Percentiles rank a stretch among this genome's conserved stretches.
Evolutionary conservation across 53 echinoderm and acorn worm species (phyloP).

Genomic region (Echinarachnius parma): DNA sequence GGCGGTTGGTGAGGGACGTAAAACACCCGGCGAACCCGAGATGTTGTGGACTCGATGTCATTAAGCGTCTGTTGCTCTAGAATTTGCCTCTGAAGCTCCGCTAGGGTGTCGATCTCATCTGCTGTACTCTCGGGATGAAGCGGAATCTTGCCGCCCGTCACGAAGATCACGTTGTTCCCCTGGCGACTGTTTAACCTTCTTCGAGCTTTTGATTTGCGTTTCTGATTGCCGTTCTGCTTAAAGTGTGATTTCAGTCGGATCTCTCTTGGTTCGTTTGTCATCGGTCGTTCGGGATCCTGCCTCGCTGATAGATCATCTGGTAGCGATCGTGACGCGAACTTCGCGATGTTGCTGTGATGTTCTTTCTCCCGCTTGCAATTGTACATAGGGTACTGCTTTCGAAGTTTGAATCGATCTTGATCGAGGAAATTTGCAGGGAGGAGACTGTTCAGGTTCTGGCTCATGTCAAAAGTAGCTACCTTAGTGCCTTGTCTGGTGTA

Average conservation of each 20-base stretch:
- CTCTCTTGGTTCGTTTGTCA: conserved; percentile 29
- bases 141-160: conserved; percentile 18
- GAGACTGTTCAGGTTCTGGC: conserved; percentile 31
- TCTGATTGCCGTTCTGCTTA: background rate
- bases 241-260: conserved; percentile 6
- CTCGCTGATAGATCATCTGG: conserved; percentile 1
- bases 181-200: conserved; percentile 19
- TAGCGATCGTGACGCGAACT: conserved; percentile 2
- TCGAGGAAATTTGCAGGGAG: conserved; percentile 69
- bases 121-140: background rate
- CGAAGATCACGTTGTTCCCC: conserved; percentile 9
- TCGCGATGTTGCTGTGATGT: background rate
- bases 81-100: conserved; percentile 26
- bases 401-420: conserved; percentile 50
- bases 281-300: conserved; percentile 2
- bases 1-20: conserved; percentile 66
- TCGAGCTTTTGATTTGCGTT: conserved; percentile 16
- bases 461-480: conserved; percentile 56
- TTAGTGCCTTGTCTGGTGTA: conserved; percentile 58
- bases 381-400: conserved; percentile 81
- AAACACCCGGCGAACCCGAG: conserved; percentile 4
- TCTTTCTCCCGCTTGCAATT: conserved; percentile 58
- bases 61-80: conserved; percentile 14
- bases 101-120: conserved; percentile 2
- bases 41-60: background rate